Evolutionary conservation across 2,888 invertebrate genomes (phyloP), one percentile per base, ranked within the genome.

Genomic region (Amiota communis): DNA sequence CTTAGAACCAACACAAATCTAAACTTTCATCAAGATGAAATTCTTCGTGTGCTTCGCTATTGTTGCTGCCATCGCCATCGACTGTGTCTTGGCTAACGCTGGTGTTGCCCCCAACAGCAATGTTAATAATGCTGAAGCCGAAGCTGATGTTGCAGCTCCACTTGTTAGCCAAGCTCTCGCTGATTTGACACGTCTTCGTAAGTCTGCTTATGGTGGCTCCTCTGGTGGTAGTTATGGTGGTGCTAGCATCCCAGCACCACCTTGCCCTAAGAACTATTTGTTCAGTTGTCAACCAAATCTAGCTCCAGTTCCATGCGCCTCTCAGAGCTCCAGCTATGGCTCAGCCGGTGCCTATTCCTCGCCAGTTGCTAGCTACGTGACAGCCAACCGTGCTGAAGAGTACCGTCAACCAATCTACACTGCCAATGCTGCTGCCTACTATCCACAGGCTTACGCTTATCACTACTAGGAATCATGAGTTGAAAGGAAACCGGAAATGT

Each of bases 231-330:
- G 67, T 51, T 49, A 70, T 68, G 70, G 71, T 63, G 70, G 74
- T 51, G 36, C 71, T 49, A 86, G 81, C 69, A 74, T 82, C 56
- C 79, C 79, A 68, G 76, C 86, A 69, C 83, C 81, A 15, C 86
- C 87, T 8, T 87, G 87, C 79, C 88, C 88, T 64, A 87, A 83
- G 78, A 88, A 85, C 79, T 82, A 86, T 51, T 74, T 87, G 73
- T 81, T 87, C 79, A 85, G 86, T 76, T 87, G 87, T 74, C 84
- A 86, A 76, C 87, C 87, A 71, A 83, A 79, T 68, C 70, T 88
- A 59, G 81, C 84, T 9, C 83, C 86, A 74, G 86, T 87, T 13
- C 84, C 87, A 11, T 87, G 87, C 79, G 76, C 79, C 49, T 74
- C 80, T 56, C 77, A 81, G 48, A 71, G 84, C 12, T 70, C 77